Percentiles rank a stretch among this genome's conserved stretches.
Conservation (phyloP, 2,888 invertebrate genomes). For the Parnassius mnemosyne region DNA sequence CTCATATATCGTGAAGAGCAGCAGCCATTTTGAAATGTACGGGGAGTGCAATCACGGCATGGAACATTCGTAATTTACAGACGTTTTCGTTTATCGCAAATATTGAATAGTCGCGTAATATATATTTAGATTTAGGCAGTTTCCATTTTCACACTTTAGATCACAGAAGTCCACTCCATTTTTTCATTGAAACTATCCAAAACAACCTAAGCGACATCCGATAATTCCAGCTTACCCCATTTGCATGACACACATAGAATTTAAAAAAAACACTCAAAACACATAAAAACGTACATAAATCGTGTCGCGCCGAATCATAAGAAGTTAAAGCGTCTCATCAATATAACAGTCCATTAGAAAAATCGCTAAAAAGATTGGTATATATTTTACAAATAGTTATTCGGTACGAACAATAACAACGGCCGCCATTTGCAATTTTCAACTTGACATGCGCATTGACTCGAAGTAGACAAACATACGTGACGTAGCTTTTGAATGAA, state of each 20-base stretch:
- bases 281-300: constrained; percentile 78
- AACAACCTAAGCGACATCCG: constrained; percentile 81
- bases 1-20: constrained; percentile 81
- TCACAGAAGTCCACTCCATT: constrained; percentile 74
- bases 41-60: constrained; percentile 81
- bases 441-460: constrained; percentile 87
- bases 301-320: constrained; percentile 71
- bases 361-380: constrained; percentile 83
- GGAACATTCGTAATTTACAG: constrained; percentile 76
- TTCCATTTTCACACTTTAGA: constrained; percentile 70
- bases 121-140: constrained; percentile 64
- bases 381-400: constrained; percentile 85
- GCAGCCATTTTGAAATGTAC: constrained; percentile 83
- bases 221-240: constrained; percentile 85
- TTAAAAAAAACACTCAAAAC: constrained; percentile 79
- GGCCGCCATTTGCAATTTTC: constrained; percentile 99
- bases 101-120: constrained; percentile 51
- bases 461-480: constrained; percentile 71
- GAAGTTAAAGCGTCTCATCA: constrained; percentile 76
- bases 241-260: constrained; percentile 87
- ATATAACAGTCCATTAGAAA: constrained; percentile 79
- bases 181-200: constrained; percentile 77
- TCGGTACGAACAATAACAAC: constrained; percentile 99
- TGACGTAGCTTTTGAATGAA: constrained; percentile 57
- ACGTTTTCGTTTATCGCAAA: constrained; percentile 54